phyloP scores from a whole-genome alignment of 2,113 vertebrate genomes.

The Centrocercus urophasianus region DNA sequence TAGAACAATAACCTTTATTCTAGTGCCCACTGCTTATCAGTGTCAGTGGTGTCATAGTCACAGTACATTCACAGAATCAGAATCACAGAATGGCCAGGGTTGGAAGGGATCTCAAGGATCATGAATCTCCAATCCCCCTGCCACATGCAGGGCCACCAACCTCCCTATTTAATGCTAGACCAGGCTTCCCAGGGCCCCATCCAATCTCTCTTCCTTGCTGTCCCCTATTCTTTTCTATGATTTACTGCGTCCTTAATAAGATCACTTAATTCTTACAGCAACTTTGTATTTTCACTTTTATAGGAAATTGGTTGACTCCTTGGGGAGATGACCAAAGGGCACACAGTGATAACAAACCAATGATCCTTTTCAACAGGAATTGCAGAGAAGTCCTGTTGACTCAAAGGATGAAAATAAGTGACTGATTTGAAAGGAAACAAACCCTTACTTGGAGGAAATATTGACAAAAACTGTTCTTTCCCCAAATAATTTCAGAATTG shows the following conservation, averaged over 20 bases:
- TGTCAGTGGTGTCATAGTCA: not conserved
- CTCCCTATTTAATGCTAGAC: too few relatives aligned
- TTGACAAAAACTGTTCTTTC: not conserved
- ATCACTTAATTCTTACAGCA: conserved; percentile 17
- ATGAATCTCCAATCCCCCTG: too few relatives aligned
- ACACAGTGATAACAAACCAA: conserved; percentile 43
- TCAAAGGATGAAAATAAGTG: not conserved
- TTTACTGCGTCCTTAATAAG: conserved; percentile 14
- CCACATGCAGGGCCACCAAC: too few relatives aligned
- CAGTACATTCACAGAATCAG: not conserved
- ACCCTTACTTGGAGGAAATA: not conserved
- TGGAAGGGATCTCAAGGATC: too few relatives aligned
- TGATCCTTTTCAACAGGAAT: not conserved
- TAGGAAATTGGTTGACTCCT: conserved; percentile 41
- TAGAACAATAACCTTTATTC: not conserved
- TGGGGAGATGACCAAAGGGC: conserved; percentile 7
- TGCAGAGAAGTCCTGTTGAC: not conserved
- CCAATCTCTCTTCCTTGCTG: not conserved
- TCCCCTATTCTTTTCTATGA: not conserved
- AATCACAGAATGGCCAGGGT: too few relatives aligned
- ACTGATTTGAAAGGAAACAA: conserved; percentile 21
- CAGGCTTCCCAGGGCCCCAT: too few relatives aligned
- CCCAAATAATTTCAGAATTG: not conserved
- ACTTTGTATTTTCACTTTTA: conserved; percentile 33
- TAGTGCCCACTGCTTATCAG: not conserved